Conservation (phyloP, 53 echinoderm and acorn worm genomes). For the Luidia sarsii region DNA sequence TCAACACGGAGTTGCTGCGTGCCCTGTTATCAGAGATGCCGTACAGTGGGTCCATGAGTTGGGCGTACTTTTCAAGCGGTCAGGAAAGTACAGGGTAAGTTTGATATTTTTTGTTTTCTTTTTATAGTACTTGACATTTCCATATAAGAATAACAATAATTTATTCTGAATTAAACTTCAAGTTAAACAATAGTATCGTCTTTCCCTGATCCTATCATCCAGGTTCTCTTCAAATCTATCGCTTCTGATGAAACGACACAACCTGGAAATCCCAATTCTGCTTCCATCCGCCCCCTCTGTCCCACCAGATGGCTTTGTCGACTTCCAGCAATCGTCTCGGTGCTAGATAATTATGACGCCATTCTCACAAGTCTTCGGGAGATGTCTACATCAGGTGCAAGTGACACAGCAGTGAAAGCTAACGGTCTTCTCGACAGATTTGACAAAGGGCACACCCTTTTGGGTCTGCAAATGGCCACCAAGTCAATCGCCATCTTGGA, state of each 20-base stretch:
- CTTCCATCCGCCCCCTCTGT: slow-evolving; percentile 30
- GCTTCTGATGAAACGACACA: no score
- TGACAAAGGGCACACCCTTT: slow-evolving; percentile 48
- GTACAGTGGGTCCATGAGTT: slow-evolving; percentile 24
- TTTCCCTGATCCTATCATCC: no score
- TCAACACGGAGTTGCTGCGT: background rate
- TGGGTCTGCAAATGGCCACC: slow-evolving; percentile 51
- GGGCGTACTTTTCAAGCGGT: slow-evolving; percentile 31
- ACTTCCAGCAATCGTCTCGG: background rate
- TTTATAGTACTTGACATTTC: no score
- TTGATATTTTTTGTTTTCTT: background rate
- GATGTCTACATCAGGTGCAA: slow-evolving; percentile 44
- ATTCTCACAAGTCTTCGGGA: slow-evolving; percentile 50
- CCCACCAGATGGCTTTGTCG: slow-evolving; percentile 59
- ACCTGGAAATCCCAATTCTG: no score
- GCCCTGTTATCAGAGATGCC: slow-evolving; percentile 34
- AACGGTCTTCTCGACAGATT: slow-evolving; percentile 61
- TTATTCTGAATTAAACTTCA: no score
- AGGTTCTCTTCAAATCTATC: no score
- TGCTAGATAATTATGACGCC: slow-evolving; percentile 51
- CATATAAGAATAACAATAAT: no score
- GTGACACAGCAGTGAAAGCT: slow-evolving; percentile 52
- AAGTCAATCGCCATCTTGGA: background rate
- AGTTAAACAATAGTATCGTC: no score
- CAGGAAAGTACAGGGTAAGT: slow-evolving; percentile 19